phyloP scores from a whole-genome alignment of 1,140 invertebrate genomes.

The Apis florea region DNA sequence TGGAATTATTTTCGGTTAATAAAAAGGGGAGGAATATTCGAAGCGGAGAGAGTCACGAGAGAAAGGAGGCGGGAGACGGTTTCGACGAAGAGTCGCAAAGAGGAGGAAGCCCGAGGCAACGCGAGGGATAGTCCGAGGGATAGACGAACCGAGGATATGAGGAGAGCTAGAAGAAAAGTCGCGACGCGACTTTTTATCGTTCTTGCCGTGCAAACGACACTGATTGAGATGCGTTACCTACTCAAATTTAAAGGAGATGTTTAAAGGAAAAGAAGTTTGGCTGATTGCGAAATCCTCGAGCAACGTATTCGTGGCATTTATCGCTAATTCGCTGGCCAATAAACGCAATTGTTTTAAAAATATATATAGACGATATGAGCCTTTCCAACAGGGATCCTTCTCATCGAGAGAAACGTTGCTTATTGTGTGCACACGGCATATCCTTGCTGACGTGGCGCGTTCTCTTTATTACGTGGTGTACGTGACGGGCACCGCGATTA shows the following conservation, averaged over 20 bases:
- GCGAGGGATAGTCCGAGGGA: neutral
- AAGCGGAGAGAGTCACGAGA: neutral
- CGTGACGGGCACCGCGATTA: conserved; percentile 39
- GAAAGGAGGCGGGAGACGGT: neutral
- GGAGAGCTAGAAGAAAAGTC: neutral
- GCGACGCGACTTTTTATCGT: conserved; percentile 5
- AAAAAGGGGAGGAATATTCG: too few relatives aligned
- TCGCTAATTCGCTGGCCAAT: too few relatives aligned
- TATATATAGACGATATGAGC: neutral
- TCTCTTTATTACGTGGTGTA: conserved; percentile 27
- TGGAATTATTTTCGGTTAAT: neutral
- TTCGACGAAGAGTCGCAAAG: neutral
- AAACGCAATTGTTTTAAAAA: too few relatives aligned
- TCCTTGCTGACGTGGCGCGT: neutral
- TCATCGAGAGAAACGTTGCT: neutral
- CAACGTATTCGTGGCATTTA: too few relatives aligned
- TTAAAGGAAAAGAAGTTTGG: neutral
- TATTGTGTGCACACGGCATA: conserved; percentile 10
- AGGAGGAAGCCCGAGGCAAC: neutral
- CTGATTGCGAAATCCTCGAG: neutral
- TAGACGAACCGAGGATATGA: neutral
- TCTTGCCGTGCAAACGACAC: neutral
- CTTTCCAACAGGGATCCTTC: neutral
- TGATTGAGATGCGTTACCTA: neutral
- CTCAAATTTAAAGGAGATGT: neutral